Conservation (phyloP, 2,888 invertebrate genomes). For the Luperina nickerlii region DNA sequence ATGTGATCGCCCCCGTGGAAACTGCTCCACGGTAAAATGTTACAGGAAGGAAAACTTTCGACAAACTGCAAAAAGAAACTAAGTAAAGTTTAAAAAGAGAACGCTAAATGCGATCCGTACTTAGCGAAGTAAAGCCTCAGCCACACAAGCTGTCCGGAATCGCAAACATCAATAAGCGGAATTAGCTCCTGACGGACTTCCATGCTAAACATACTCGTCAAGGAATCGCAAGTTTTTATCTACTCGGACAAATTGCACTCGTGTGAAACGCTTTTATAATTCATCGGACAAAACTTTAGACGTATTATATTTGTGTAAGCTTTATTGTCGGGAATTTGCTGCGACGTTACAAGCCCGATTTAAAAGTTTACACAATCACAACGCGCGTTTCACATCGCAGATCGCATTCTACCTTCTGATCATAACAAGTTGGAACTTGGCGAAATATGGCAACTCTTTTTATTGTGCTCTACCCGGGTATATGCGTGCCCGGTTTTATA, state of each 20-base stretch:
- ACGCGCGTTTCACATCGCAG: slow-evolving; percentile 69
- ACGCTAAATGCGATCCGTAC: slow-evolving; percentile 86
- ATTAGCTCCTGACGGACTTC: slow-evolving; percentile 23
- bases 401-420: slow-evolving; percentile 76
- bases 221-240: slow-evolving; percentile 16
- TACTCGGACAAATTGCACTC: slow-evolving; percentile 22
- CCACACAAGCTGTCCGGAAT: slow-evolving; percentile 59
- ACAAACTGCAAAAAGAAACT: slow-evolving; percentile 88
- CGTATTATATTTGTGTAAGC: slow-evolving; percentile 71
- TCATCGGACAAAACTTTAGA: slow-evolving; percentile 39
- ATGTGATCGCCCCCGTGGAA: slow-evolving; percentile 88
- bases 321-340: slow-evolving; percentile 68
- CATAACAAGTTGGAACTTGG: slow-evolving; percentile 83
- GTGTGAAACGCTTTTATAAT: slow-evolving; percentile 49
- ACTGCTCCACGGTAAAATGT: slow-evolving; percentile 88
- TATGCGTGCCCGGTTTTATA: slow-evolving; percentile 76
- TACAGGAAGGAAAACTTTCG: slow-evolving; percentile 88
- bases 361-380: slow-evolving; percentile 80
- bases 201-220: slow-evolving; percentile 18
- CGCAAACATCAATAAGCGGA: slow-evolving; percentile 39
- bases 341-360: slow-evolving; percentile 70
- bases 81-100: slow-evolving; percentile 86
- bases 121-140: slow-evolving; percentile 74
- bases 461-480: slow-evolving; percentile 74
- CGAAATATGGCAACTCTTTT: slow-evolving; percentile 83